Base-by-base conservation (phyloP, 1,140 invertebrate species). In the Drosophila bipectinata region DNA sequence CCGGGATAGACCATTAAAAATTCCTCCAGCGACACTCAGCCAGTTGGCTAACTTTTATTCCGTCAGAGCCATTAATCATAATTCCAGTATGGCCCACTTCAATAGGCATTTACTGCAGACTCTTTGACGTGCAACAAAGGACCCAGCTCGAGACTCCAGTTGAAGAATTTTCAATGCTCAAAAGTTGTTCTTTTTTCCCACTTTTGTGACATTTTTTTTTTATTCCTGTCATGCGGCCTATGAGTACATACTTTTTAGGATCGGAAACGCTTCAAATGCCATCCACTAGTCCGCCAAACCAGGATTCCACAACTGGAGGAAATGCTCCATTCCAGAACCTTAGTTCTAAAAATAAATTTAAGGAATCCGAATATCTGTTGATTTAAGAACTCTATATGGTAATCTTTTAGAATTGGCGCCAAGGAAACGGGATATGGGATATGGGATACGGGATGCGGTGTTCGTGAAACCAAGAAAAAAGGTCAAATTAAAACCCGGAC, bases 1-100 rank as follows among this genome's bases (percentile, higher is more conserved):
- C 21, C 51, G 15, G 18, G 52, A 14, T 8, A 44, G 52, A 87
- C 63, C 81, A 78, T 87, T 82, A 85, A 87, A 85, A 87, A 85
- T 81, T 87, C 59, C 59, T 28, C 61, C 82, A 72, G 73, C 44
- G 39, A 62, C 59, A 64, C 76, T 60, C 73, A 61, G 81, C 55
- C 74, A 87, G 78, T 82, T 87, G 74, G 74, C 74, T 57, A 79
- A 87, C 71, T 88, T 79, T 54, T 8, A 21, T 63, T 47, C 24
- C 37, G 37, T 48, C 39, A 32, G 32, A 49, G 78, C 76, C 83
- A 87, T 87, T 87, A 87, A 87, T 87, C 82, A 87, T 88, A 87
- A 87, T 82, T 88, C 66, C 37, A 26, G 44, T 39, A 34, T 48
- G 21, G 28, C 56, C 58, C 48, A 62, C 56, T 83, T 69, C 49